These are phyloP conservation scores for Zoroaster sp. DNA, from an alignment of 53 echinoderm and acorn worm genomes.

Conservation along the genomic window DNA sequence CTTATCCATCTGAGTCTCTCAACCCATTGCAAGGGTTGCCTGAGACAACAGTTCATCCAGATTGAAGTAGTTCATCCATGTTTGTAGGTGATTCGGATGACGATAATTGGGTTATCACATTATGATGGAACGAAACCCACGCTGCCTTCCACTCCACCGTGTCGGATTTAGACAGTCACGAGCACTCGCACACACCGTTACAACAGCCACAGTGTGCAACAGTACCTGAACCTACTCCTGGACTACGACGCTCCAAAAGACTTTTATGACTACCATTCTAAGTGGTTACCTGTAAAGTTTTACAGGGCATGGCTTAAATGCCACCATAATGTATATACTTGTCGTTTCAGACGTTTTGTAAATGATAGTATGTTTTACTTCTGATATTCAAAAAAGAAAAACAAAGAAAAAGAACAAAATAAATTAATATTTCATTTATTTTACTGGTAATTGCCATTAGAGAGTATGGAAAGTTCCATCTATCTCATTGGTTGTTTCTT, in stretches of 20 bases:
- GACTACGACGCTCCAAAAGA: not conserved
- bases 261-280: not conserved
- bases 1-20: not conserved
- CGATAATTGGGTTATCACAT: not conserved
- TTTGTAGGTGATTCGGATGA: not conserved
- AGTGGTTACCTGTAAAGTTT: not conserved
- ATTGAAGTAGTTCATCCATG: not conserved
- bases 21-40: constrained; percentile 7
- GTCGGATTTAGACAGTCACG: not conserved
- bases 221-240: not conserved
- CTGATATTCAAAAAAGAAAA: not conserved
- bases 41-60: not conserved
- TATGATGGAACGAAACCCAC: not conserved
- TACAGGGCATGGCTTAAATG: not conserved
- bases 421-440: not conserved
- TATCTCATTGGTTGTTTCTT: not conserved
- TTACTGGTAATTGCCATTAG: not conserved
- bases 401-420: not conserved
- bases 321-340: not conserved
- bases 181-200: not conserved
- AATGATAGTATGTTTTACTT: not conserved
- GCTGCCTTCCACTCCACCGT: not conserved
- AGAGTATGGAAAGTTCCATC: not conserved
- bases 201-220: not conserved
- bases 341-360: not conserved